Base-by-base conservation (phyloP, 2,888 invertebrate species). In the Cheiracanthium punctorium region DNA sequence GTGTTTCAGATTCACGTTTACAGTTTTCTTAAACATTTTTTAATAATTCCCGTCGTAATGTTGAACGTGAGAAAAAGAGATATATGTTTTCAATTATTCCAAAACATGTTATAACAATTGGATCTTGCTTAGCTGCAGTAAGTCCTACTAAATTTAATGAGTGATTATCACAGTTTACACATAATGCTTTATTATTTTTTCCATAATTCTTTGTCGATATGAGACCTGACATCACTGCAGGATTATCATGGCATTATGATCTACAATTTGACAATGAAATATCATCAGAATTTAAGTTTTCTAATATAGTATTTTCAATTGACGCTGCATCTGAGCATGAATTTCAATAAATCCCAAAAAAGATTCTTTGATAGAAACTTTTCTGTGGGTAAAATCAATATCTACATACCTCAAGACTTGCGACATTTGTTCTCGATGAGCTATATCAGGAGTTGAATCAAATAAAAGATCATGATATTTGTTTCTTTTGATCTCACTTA, bases 171-270 rank as follows among this genome's bases (percentile, higher is more conserved):
- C 48, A 48, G 24, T 71, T 71, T 2, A 71, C 71, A 41, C 33
- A 41, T 41, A 71, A 0, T 24, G 71, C 41, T 41, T 41, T 37
- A 41, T 20, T 20, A 24, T 71, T 71, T 33, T 43, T 72, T 41
- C 43, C 5, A 28, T 28, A 29, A 72, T 29, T 48, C 48, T 48
- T 72, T 48, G 28, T 17, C 28, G 48, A 48, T 48, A 29, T 72
- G 48, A 17, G 52, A 30, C 48, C 48, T 28, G 72, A 72, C 72
- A 72, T 72, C 24, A 12, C 48, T 7, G 48, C 43, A 30, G 72
- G 48, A 4, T 72, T 72, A 48, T 72, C 72, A 48, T 72, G 48
- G 37, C 72, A 72, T 48, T 72, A 29, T 72, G 0, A 72, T 43
- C 52, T 28, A 48, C 43, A 43, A 48, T 72, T 48, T 72, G 8